phyloP scores from a whole-genome alignment of 2,888 invertebrate genomes.

The Heterodera filipjevi region DNA sequence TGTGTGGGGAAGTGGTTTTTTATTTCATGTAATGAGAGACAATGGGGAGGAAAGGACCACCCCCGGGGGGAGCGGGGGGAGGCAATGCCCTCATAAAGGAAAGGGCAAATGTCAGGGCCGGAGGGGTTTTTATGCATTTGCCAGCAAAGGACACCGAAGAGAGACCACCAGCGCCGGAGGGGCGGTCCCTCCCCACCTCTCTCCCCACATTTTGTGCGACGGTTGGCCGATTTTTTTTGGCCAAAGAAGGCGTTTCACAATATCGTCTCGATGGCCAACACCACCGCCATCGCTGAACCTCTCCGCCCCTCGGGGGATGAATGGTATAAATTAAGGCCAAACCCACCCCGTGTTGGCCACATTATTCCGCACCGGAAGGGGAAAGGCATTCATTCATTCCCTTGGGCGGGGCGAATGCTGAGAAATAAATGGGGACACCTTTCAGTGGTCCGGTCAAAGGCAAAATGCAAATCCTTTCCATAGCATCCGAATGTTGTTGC shows the following conservation, averaged over 20 bases:
- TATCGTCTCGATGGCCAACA: not conserved
- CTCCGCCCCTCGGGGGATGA: not conserved
- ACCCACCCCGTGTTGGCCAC: not conserved
- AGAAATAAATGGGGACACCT: too few relatives aligned
- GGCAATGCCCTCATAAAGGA: not conserved
- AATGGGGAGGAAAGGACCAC: not conserved
- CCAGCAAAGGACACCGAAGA: not conserved
- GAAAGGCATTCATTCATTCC: not conserved
- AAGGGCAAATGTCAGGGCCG: not conserved
- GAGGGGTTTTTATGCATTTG: not conserved
- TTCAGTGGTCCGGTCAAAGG: too few relatives aligned
- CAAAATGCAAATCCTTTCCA: too few relatives aligned
- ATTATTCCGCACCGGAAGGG: not conserved
- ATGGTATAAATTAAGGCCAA: constrained; percentile 10
- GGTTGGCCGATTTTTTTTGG: not conserved
- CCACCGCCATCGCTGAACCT: not conserved
- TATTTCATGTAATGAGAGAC: not conserved
- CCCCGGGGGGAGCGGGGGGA: not conserved
- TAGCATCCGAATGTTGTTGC: too few relatives aligned
- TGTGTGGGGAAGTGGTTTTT: not conserved
- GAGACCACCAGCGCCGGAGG: not conserved
- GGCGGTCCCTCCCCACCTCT: not conserved
- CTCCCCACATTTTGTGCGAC: not conserved
- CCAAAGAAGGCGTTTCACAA: not conserved
- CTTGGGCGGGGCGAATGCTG: not conserved